These are phyloP conservation scores for Embiotoca jacksoni DNA, from an alignment of 2,113 vertebrate genomes.

Conservation along the genomic window DNA sequence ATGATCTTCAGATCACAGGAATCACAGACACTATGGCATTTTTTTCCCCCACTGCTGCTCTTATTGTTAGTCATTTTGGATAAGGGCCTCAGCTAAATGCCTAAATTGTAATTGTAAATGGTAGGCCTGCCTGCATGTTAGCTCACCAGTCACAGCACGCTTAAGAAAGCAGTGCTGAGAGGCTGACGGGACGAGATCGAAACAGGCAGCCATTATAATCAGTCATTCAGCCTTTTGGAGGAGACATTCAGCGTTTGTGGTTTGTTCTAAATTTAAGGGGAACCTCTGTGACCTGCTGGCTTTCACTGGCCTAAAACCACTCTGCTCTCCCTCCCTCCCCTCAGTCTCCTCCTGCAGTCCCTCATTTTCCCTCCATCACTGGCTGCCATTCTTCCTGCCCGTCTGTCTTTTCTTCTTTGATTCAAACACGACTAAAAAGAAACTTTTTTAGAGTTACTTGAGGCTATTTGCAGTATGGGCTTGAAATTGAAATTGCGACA, in stretches of 20 bases:
- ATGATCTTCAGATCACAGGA: conserved; percentile 62
- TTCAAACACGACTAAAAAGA: conserved; percentile 1
- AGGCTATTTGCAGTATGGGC: conserved; percentile 24
- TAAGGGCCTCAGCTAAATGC: conserved; percentile 71
- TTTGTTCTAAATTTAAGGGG: conserved; percentile 82
- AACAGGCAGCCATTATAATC: conserved; percentile 82
- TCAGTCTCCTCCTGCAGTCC: conserved; percentile 32
- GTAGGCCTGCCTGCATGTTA: conserved; percentile 73
- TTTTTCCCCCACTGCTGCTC: conserved; percentile 32
- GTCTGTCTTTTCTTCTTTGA: conserved; percentile 18
- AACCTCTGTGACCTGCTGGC: conserved; percentile 82
- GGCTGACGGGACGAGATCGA: conserved; percentile 75
- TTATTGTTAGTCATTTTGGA: conserved; percentile 68
- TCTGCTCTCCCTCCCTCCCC: conserved; percentile 26
- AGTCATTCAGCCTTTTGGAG: conserved; percentile 80
- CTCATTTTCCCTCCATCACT: conserved; percentile 40
- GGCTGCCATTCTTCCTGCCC: conserved; percentile 3
- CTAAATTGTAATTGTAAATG: conserved; percentile 76
- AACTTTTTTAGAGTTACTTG: conserved; percentile 21
- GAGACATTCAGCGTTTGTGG: conserved; percentile 73
- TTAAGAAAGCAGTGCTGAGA: conserved; percentile 64
- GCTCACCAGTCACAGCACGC: conserved; percentile 66
- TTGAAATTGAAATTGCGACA: conserved; percentile 9
- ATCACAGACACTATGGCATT: conserved; percentile 47
- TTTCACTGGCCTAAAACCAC: conserved; percentile 72